These are phyloP conservation scores for Cynocephalus volans DNA, from an alignment of 2,113 vertebrate genomes.

Conservation along the genomic window DNA sequence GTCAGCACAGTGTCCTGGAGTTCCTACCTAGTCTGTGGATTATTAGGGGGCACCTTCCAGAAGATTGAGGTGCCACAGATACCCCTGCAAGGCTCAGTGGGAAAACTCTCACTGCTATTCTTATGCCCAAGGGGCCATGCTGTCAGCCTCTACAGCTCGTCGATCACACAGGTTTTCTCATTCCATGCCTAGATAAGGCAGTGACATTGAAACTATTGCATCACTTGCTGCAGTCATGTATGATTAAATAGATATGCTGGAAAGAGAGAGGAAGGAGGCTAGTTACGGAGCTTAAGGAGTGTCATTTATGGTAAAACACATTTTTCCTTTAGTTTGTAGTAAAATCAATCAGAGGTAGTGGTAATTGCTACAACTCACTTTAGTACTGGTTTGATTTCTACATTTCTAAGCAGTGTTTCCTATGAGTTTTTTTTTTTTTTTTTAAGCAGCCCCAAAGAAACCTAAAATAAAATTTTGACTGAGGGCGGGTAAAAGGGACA, in stretches of 20 bases:
- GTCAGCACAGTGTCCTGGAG: background rate
- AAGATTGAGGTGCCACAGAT: background rate
- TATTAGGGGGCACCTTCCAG: background rate
- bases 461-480: constrained; percentile 83
- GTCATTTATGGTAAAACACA: constrained; percentile 76
- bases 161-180: background rate
- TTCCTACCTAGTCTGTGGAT: background rate
- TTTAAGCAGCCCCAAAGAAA: constrained; percentile 75
- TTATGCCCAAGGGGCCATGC: background rate
- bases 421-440: background rate
- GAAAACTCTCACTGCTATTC: constrained; percentile 1
- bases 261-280: constrained; percentile 73
- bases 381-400: constrained; percentile 59
- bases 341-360: constrained; percentile 39
- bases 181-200: constrained; percentile 48
- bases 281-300: background rate
- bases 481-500: constrained; percentile 70
- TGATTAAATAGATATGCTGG: constrained; percentile 76
- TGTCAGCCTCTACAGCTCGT: background rate
- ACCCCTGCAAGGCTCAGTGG: background rate
- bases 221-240: constrained; percentile 67
- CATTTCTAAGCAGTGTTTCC: constrained; percentile 53
- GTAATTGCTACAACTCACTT: background rate
- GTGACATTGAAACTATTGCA: constrained; percentile 68
- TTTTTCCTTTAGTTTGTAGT: constrained; percentile 63